Conservation (phyloP, 2,797 vertebrate species). For the Tokudaia tokunoshimensis region DNA sequence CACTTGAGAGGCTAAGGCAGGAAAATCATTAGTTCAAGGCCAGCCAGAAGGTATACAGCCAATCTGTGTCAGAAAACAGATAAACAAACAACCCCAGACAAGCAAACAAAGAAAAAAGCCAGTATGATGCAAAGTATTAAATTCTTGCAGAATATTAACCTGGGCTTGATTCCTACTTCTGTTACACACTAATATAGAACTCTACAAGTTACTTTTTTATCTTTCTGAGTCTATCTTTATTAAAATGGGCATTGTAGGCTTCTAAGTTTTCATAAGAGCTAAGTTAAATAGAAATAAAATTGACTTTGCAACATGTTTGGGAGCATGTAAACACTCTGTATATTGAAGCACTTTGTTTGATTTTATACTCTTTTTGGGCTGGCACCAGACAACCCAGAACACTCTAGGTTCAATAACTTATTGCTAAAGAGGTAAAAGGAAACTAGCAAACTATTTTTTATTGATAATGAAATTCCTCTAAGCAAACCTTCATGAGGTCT, state of each 20-base stretch:
- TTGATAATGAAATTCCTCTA: neutral
- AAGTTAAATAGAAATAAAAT: conserved; percentile 29
- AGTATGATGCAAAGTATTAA: neutral
- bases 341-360: neutral
- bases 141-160: conserved; percentile 44
- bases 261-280: conserved; percentile 43
- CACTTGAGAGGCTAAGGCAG: neutral
- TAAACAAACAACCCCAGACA: neutral
- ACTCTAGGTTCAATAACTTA: conserved; percentile 41
- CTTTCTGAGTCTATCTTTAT: conserved; percentile 35
- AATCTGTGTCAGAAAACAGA: neutral
- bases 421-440: conserved; percentile 55
- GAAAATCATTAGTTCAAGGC: neutral
- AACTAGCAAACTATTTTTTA: neutral
- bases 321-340: neutral
- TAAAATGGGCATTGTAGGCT: neutral
- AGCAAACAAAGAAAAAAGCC: neutral
- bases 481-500: neutral
- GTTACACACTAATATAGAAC: neutral
- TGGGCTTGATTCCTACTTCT: conserved; percentile 40
- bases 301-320: conserved; percentile 29
- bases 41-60: neutral
- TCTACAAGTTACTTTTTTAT: conserved; percentile 5
- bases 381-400: conserved; percentile 2
- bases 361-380: conserved; percentile 20